Evolutionary conservation across 2,113 vertebrate genomes (phyloP).

Genomic region (Phalacrocorax carbo): DNA sequence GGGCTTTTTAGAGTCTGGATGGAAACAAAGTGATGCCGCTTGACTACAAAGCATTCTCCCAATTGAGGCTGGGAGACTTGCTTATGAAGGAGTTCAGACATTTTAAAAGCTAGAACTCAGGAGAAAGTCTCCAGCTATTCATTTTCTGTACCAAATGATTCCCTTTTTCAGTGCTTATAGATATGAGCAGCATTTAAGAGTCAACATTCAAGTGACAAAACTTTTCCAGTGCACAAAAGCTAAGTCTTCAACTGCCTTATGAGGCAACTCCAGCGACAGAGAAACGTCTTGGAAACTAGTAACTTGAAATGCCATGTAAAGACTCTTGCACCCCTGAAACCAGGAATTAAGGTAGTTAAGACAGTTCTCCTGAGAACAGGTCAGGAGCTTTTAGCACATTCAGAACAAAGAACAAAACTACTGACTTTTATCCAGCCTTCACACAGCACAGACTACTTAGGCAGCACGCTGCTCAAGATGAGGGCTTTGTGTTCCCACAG

Average conservation of each 20-base stretch:
- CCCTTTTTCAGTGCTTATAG: not conserved
- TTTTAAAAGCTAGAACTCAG: not conserved
- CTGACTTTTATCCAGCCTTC: not conserved
- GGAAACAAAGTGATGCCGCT: not conserved
- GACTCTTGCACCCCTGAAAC: not conserved
- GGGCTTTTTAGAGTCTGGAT: not conserved
- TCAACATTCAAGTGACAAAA: not conserved
- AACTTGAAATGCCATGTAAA: not conserved
- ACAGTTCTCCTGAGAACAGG: not conserved
- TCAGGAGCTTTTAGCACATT: not conserved
- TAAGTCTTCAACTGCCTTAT: not conserved
- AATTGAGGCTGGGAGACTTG: not conserved
- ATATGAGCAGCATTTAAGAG: not conserved
- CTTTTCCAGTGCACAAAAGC: not conserved
- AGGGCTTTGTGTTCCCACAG: not conserved
- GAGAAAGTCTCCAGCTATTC: not conserved
- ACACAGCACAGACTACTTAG: rapidly evolving
- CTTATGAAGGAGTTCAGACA: not conserved
- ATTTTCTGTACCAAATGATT: not conserved
- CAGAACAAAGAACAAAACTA: not conserved
- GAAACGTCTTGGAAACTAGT: not conserved
- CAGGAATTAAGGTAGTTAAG: not conserved
- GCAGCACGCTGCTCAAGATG: not conserved
- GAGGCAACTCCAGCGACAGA: not conserved
- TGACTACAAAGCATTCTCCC: rapidly evolving